phyloP scores from a whole-genome alignment of 64 coral and sea anemone genomes.

The Porites australiensis region DNA sequence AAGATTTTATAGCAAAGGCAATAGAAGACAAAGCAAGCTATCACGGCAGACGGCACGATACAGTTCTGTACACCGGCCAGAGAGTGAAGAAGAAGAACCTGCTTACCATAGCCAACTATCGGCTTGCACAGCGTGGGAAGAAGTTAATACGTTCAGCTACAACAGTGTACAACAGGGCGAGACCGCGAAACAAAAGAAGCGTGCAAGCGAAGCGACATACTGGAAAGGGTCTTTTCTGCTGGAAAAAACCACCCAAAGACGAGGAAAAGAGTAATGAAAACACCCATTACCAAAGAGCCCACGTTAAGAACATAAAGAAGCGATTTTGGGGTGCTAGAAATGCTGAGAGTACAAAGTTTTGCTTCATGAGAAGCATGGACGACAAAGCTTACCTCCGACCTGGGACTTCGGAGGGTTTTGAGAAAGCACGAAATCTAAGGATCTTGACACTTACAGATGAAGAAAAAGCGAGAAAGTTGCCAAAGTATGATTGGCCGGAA shows the following conservation, averaged over 20 bases:
- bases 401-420: slow-evolving; percentile 34
- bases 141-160: too few relatives aligned
- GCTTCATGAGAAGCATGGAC: slow-evolving; percentile 41
- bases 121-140: too few relatives aligned
- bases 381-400: slow-evolving; percentile 50
- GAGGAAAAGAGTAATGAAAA: slow-evolving; percentile 39
- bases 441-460: slow-evolving; percentile 43
- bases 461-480: slow-evolving; percentile 8
- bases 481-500: slow-evolving; percentile 69
- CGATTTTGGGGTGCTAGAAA: too few relatives aligned
- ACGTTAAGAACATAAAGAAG: too few relatives aligned
- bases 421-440: slow-evolving; percentile 5
- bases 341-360: slow-evolving; percentile 46
- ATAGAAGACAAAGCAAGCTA: too few relatives aligned
- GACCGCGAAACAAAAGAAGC: slow-evolving; percentile 51
- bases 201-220: not conserved
- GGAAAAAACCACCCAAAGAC: slow-evolving; percentile 73
- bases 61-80: too few relatives aligned
- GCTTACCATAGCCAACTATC: too few relatives aligned
- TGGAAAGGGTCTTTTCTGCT: slow-evolving; percentile 24
- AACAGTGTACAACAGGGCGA: slow-evolving; percentile 64
- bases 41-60: too few relatives aligned
- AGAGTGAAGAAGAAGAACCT: too few relatives aligned
- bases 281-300: too few relatives aligned
- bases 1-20: too few relatives aligned